phyloP scores from a whole-genome alignment of 2,888 invertebrate species.

The Cosmia trapezina region DNA sequence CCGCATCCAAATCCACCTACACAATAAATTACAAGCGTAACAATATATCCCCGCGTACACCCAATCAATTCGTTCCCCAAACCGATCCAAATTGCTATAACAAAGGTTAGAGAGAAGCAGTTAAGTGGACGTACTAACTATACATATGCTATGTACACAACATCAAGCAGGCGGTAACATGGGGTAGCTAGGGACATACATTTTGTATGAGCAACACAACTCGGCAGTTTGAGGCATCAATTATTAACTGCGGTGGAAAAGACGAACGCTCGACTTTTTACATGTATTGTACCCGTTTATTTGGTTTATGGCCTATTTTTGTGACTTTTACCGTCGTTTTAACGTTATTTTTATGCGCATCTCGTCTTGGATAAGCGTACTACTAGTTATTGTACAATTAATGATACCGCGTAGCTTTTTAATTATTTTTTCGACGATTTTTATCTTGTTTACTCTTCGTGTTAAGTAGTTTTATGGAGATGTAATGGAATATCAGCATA shows the following conservation, averaged over 20 bases:
- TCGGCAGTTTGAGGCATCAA: conserved; percentile 89
- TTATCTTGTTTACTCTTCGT: conserved; percentile 19
- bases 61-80: conserved; percentile 74
- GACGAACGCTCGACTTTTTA: conserved; percentile 84
- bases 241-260: conserved; percentile 88
- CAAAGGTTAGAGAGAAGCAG: conserved; percentile 72
- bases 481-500: conserved; percentile 22
- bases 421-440: conserved; percentile 38
- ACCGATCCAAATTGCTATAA: conserved; percentile 72
- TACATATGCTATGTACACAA: conserved; percentile 71
- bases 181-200: conserved; percentile 85
- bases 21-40: conserved; percentile 60
- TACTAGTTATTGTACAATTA: conserved; percentile 66
- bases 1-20: conserved; percentile 22
- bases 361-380: conserved; percentile 62
- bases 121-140: conserved; percentile 71
- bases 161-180: conserved; percentile 86
- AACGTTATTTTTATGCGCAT: conserved; percentile 81
- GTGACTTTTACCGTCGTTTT: conserved; percentile 82
- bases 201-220: conserved; percentile 90
- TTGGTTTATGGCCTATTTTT: conserved; percentile 86
- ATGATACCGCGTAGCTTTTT: conserved; percentile 44
- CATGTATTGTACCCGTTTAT: conserved; percentile 84
- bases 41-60: conserved; percentile 67
- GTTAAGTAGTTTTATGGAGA: conserved; percentile 16